A percentile compares a stretch with the other conserved stretches of the same genome.
Conservation (phyloP, 53 echinoderm and acorn worm genomes). For the Hippasteria phrygiana region DNA sequence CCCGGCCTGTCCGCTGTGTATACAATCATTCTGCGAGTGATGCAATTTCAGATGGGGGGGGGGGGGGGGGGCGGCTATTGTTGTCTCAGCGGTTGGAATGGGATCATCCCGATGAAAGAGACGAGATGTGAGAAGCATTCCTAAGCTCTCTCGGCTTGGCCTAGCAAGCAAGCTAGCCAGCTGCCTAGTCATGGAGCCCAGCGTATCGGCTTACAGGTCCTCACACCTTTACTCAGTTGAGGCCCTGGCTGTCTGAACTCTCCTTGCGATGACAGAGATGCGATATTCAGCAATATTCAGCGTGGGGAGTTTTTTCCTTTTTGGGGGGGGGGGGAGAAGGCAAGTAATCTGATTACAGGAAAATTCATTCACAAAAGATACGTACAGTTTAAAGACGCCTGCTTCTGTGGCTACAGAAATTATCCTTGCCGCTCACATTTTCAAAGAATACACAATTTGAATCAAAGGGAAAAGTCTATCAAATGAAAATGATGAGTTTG, state of each 20-base stretch:
- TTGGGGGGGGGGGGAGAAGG: not conserved
- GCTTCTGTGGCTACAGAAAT: no score
- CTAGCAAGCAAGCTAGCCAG: not conserved
- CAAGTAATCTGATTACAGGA: conserved; percentile 32
- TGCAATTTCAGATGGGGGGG: conserved; percentile 48
- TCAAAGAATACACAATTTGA: no score
- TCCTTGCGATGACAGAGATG: conserved; percentile 38
- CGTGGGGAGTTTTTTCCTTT: not conserved
- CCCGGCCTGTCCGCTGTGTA: conserved; percentile 45
- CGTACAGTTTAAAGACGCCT: no score
- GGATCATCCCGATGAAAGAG: conserved; percentile 57
- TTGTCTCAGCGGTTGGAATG: conserved; percentile 68
- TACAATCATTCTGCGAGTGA: conserved; percentile 67
- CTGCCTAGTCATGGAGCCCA: conserved; percentile 7
- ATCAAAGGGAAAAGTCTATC: no score
- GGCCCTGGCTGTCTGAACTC: conserved; percentile 41
- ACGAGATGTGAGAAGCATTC: conserved; percentile 60
- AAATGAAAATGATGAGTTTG: no score
- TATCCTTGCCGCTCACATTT: no score
- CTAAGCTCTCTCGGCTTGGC: conserved; percentile 11
- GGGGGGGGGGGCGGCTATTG: conserved; percentile 37
- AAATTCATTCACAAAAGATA: no score
- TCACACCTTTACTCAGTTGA: conserved; percentile 46
- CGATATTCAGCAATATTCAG: not conserved
- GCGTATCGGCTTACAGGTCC: conserved; percentile 55